Evolutionary conservation across 1,140 invertebrate genomes (phyloP).

Genomic region (Hyposmocoma kahamanoa): DNA sequence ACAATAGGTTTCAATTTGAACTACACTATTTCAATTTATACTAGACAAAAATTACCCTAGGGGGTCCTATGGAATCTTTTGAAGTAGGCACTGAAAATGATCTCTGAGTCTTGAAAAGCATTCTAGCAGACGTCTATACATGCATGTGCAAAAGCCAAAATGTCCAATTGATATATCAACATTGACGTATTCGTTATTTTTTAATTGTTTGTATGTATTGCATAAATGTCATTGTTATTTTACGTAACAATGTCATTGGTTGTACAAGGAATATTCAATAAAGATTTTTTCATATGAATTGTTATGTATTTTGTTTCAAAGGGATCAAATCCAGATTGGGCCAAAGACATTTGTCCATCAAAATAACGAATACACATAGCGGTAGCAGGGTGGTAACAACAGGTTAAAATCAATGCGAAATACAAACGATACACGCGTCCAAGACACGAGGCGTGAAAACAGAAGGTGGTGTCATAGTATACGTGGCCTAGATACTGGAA

Average conservation of each 20-base stretch:
- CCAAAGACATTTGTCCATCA: not conserved
- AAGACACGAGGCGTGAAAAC: conserved; percentile 54
- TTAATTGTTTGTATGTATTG: too few relatives aligned
- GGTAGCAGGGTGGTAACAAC: conserved; percentile 17
- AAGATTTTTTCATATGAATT: too few relatives aligned
- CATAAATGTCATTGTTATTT: too few relatives aligned
- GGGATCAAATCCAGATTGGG: too few relatives aligned
- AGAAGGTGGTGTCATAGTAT: conserved; percentile 36
- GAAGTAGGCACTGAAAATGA: conserved; percentile 93
- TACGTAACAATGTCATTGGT: too few relatives aligned
- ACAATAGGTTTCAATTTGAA: too few relatives aligned
- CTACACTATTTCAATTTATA: too few relatives aligned
- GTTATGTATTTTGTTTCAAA: too few relatives aligned
- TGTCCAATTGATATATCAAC: too few relatives aligned
- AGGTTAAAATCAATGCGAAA: conserved; percentile 27
- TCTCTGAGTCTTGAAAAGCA: conserved; percentile 92
- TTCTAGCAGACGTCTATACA: conserved; percentile 76
- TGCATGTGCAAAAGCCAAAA: too few relatives aligned
- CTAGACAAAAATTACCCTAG: conserved; percentile 55
- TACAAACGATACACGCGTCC: conserved; percentile 27
- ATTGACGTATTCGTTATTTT: not conserved
- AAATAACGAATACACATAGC: conserved; percentile 12
- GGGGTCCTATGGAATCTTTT: conserved; percentile 77
- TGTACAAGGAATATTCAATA: too few relatives aligned
- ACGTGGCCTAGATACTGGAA: conserved; percentile 34